Conservation (phyloP, 2,797 vertebrate genomes). For the Sebastes trivittatus region DNA sequence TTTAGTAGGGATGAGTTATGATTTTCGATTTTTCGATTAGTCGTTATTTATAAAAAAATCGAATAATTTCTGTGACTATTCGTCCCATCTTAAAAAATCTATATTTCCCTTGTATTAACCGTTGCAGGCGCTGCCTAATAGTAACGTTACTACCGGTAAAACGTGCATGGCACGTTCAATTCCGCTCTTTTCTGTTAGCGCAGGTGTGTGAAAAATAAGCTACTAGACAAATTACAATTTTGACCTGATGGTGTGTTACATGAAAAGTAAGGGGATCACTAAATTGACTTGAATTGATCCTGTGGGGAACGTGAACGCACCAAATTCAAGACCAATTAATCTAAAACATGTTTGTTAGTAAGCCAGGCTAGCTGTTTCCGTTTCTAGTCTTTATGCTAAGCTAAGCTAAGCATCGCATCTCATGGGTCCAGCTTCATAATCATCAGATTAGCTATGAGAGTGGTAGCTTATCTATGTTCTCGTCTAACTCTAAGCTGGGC, state of each 20-base stretch:
- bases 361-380: not conserved
- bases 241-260: not conserved
- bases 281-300: not conserved
- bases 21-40: no score
- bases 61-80: no score
- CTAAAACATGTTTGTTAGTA: not conserved
- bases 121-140: no score
- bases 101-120: no score
- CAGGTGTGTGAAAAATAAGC: no score
- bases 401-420: not conserved
- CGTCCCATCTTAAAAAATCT: no score
- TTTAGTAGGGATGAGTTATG: not conserved
- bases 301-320: not conserved
- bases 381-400: not conserved
- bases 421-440: not conserved
- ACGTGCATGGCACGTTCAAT: no score
- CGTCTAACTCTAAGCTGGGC: not conserved
- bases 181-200: no score
- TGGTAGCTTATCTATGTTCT: not conserved
- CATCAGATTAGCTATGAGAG: not conserved
- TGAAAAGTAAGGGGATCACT: not conserved
- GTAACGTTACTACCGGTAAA: no score
- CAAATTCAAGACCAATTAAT: not conserved
- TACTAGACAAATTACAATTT: not conserved
- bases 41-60: no score